Evolutionary conservation across 2,888 invertebrate species (phyloP).

Genomic region (Epinotia nisella): DNA sequence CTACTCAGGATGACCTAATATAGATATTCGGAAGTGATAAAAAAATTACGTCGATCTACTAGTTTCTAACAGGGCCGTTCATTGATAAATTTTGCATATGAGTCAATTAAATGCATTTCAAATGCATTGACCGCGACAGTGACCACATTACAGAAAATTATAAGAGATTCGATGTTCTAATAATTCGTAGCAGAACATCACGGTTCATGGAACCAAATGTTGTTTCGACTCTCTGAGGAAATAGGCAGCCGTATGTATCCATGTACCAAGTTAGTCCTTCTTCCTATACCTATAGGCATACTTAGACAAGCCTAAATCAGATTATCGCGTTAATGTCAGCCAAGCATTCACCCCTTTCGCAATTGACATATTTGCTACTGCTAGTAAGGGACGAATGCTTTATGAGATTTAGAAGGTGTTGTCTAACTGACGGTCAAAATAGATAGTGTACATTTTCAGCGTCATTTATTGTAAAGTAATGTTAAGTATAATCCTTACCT

Average conservation of each 20-base stretch:
- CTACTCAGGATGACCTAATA: constrained; percentile 23
- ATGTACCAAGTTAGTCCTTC: not conserved
- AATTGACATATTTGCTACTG: too few species aligned
- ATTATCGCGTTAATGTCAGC: too few species aligned
- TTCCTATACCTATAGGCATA: too few species aligned
- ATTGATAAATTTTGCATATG: not conserved
- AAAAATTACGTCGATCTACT: not conserved
- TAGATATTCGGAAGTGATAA: constrained; percentile 5
- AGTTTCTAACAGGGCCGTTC: not conserved
- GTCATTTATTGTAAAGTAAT: not conserved
- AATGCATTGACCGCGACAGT: too few species aligned
- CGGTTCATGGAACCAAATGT: not conserved
- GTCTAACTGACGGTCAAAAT: too few species aligned
- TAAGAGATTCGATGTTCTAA: not conserved
- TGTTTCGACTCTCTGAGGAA: not conserved
- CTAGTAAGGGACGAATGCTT: too few species aligned
- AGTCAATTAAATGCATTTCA: not conserved
- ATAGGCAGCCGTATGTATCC: not conserved
- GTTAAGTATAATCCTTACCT: constrained; percentile 88
- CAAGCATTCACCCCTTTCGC: too few species aligned
- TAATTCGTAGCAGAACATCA: not conserved
- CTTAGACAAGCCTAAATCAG: too few species aligned
- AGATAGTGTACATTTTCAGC: too few species aligned
- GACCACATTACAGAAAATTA: not conserved
- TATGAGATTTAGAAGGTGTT: too few species aligned